phyloP scores from a whole-genome alignment of 2,797 vertebrate species.

The Aphelocoma californica region DNA sequence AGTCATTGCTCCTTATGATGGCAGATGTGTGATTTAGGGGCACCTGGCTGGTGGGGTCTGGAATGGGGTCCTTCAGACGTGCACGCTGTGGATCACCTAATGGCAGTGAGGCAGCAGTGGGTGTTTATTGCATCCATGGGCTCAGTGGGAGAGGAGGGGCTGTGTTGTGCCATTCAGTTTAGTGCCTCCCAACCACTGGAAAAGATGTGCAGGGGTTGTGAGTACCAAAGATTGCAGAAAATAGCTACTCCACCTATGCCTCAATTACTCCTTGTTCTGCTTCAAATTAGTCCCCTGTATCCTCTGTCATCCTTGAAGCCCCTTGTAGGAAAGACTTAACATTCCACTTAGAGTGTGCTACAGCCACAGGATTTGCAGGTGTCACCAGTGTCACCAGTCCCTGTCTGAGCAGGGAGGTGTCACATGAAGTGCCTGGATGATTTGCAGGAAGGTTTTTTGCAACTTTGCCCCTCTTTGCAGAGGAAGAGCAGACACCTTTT shows the following conservation, averaged over 20 bases:
- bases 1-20: neutral
- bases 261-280: neutral
- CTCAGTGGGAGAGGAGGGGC: neutral
- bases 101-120: neutral
- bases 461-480: neutral
- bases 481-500: neutral
- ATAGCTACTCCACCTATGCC: neutral
- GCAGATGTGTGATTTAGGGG: neutral
- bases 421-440: neutral
- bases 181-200: neutral
- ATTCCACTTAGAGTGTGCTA: neutral
- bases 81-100: rapidly evolving
- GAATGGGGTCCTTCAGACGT: neutral
- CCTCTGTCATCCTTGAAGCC: neutral
- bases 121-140: neutral
- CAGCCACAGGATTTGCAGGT: neutral
- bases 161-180: neutral
- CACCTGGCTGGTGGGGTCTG: neutral
- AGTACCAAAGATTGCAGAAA: neutral
- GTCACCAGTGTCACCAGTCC: neutral
- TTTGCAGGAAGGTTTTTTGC: neutral
- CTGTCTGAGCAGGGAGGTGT: neutral
- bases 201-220: neutral
- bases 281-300: neutral
- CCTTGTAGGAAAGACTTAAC: neutral